These are phyloP conservation scores for Sphenopsis melanotis DNA, from an alignment of 2,797 vertebrate species.

Conservation along the genomic window DNA sequence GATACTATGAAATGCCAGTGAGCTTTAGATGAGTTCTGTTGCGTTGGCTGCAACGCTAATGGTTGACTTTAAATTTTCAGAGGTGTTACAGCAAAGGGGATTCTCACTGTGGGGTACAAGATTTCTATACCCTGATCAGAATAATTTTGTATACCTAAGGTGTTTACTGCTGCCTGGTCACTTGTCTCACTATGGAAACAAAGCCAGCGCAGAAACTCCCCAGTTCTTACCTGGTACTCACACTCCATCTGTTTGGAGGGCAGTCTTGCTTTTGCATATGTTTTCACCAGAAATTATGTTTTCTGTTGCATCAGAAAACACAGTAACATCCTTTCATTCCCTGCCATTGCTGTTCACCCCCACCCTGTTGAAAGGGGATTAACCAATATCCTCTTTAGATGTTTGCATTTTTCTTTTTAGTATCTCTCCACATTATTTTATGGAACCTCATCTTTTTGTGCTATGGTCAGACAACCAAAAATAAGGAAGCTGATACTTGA, in stretches of 20 bases:
- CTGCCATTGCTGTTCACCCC: background rate
- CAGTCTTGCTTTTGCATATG: background rate
- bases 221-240: background rate
- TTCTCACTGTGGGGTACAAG: background rate
- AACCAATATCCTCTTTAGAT: rapidly evolving
- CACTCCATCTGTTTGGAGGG: background rate
- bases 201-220: background rate
- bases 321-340: background rate
- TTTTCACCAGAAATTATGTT: background rate
- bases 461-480: background rate
- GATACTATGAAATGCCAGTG: background rate
- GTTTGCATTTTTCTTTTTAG: background rate
- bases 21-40: background rate
- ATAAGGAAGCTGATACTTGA: background rate
- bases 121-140: background rate
- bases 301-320: background rate
- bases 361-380: background rate
- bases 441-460: background rate
- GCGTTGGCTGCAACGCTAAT: background rate
- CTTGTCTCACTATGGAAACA: background rate
- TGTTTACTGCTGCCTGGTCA: background rate
- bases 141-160: background rate
- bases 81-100: background rate
- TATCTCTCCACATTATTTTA: background rate
- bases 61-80: background rate